Evolutionary conservation across 2,888 invertebrate genomes (phyloP), one percentile per base, ranked within the genome.

Genomic region (Agrochola macilenta): DNA sequence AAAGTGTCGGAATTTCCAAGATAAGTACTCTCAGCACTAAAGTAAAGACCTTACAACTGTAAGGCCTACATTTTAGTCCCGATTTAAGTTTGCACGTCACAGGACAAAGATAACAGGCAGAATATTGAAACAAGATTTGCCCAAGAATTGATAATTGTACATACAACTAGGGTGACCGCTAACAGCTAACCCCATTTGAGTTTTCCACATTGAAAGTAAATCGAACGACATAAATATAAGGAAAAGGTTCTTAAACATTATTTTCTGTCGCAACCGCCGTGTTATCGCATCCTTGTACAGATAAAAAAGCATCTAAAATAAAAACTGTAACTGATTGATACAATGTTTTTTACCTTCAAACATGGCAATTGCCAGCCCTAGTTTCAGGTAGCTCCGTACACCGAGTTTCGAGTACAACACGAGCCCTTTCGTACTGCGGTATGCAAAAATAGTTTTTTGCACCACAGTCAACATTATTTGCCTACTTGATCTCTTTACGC

Each of bases 361-460:
- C 8, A 58, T 20, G 17, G 20, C 26, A 30, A 68, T 52, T 35
- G 82, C 26, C 87, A 91, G 35, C 91, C 90, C 90, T 91, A 87
- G 39, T 43, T 72, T 68, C 80, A 82, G 72, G 81, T 84, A 88
- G 87, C 86, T 89, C 87, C 87, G 89, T 87, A 78, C 89, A 88
- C 82, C 81, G 88, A 90, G 90, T 90, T 92, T 91, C 89, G 86
- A 92, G 91, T 83, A 88, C 91, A 86, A 81, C 89, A 92, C 90
- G 89, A 93, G 93, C 91, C 91, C 91, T 91, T 93, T 94, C 92
- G 93, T 94, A 93, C 93, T 91, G 90, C 91, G 90, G 89, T 83
- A 79, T 87, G 87, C 84, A 88, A 86, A 89, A 90, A 89, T 88
- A 89, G 80, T 86, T 84, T 90, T 88, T 89, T 89, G 65, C 74